phyloP scores from a whole-genome alignment of 1,140 invertebrate genomes.

The Ceratina australensis region DNA sequence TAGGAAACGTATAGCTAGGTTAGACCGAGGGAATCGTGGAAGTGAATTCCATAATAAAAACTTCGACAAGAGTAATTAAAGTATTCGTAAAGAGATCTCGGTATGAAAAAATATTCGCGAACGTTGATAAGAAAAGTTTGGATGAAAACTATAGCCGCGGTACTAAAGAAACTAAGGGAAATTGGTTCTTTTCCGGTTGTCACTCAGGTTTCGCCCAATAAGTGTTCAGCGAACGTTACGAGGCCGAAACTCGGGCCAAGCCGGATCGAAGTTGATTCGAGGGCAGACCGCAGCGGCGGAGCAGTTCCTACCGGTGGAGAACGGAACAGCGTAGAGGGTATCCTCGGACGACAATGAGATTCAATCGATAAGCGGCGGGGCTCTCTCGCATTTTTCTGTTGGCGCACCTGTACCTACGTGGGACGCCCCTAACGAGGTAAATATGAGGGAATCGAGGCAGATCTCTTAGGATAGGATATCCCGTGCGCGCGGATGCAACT shows the following conservation, averaged over 20 bases:
- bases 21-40: too few relatives aligned
- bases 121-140: too few relatives aligned
- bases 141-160: not conserved
- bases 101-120: not conserved
- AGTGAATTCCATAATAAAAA: too few relatives aligned
- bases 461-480: slow-evolving; percentile 49
- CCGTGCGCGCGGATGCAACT: slow-evolving; percentile 42
- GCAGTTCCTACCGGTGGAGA: not conserved
- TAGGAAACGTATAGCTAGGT: too few relatives aligned
- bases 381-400: slow-evolving; percentile 19
- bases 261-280: slow-evolving; percentile 12
- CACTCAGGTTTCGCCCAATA: slow-evolving; percentile 1
- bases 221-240: slow-evolving; percentile 5
- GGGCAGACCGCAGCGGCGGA: not conserved
- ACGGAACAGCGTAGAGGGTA: too few relatives aligned
- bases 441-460: slow-evolving; percentile 56
- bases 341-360: slow-evolving; percentile 31
- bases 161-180: not conserved
- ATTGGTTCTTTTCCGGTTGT: slow-evolving; percentile 9
- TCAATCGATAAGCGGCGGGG: slow-evolving; percentile 41
- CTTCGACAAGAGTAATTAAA: not conserved
- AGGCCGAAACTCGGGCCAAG: slow-evolving; percentile 10
- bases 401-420: slow-evolving; percentile 46
- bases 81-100: not conserved
- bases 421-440: slow-evolving; percentile 63